phyloP scores from a whole-genome alignment of 2,888 invertebrate genomes.

The Lapara coniferarum region DNA sequence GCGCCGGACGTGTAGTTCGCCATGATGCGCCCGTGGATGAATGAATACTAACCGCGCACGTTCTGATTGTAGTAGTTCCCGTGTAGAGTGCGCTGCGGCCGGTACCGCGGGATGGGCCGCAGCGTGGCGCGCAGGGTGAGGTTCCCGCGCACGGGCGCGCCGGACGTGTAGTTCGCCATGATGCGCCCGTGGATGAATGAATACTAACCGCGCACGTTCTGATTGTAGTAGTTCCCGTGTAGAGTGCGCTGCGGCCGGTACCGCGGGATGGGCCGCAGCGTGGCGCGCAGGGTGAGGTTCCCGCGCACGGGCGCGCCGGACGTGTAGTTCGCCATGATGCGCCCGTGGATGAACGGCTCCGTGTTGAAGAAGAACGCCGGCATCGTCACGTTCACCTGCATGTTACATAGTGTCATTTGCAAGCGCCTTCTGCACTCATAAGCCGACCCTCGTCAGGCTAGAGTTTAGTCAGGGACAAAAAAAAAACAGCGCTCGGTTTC shows the following conservation, averaged over 20 bases:
- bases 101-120: constrained; percentile 86
- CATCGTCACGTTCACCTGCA: constrained; percentile 95
- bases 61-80: constrained; percentile 73
- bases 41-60: no score
- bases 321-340: constrained; percentile 97
- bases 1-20: constrained; percentile 98
- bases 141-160: constrained; percentile 95
- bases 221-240: constrained; percentile 76
- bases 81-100: constrained; percentile 69
- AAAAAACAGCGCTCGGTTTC: no score
- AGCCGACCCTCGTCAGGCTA: no score
- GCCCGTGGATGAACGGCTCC: constrained; percentile 92
- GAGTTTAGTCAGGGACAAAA: no score
- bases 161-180: constrained; percentile 98
- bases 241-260: constrained; percentile 75
- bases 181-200: constrained; percentile 93
- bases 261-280: constrained; percentile 87
- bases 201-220: no score
- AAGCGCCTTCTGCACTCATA: no score
- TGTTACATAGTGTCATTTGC: not conserved
- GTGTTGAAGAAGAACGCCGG: constrained; percentile 96
- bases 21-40: constrained; percentile 92
- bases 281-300: constrained; percentile 93
- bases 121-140: constrained; percentile 92
- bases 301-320: constrained; percentile 95